Base-by-base conservation (phyloP, 2,888 invertebrate species). In the Cepaea hortensis region DNA sequence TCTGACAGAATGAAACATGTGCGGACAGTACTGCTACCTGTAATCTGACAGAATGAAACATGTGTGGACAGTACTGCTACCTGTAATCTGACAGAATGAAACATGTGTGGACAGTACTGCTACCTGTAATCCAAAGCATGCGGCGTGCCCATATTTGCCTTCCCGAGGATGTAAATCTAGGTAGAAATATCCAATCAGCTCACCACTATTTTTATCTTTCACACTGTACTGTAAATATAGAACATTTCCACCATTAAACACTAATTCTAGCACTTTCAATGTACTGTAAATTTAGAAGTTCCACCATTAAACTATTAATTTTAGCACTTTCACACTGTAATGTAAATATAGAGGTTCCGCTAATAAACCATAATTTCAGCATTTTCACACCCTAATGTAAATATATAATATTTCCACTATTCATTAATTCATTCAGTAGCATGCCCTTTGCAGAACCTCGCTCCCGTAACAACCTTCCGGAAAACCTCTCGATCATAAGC, bases 111-210 rank as follows among this genome's bases (percentile, higher is more conserved):
- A n/a, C 18, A 68, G n/a, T 9, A 15, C 5, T 18, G 18, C 6
- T 77, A 94, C 94, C 93, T 95, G 95, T 15, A 95, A 90, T 5
- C 93, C 93, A 90, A 95, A 95, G 88, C 95, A 94, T 79, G 95
- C 95, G 75, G 95, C 95, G 91, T 95, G 95, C 7, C 95, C 95
- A 92, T 95, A 95, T 91, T 95, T 95, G 65, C 95, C 95, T 85
- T 95, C 95, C 35, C 95, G 91, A 0, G 95, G 95, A 91, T 93
- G 94, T 35, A 95, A 91, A 89, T 95, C 95, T 82, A 95, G 91
- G 90, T 94, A 95, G 90, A 95, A 95, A 90, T 95, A 95, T 0
- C 95, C 95, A 76, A 95, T 85, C 61, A 95, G 89, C 15, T 94
- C 91, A 15, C 89, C 89, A 13, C 92, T 91, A 4, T 90, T 89